phyloP scores from a whole-genome alignment of 2,888 invertebrate species.

The Labia minor region DNA sequence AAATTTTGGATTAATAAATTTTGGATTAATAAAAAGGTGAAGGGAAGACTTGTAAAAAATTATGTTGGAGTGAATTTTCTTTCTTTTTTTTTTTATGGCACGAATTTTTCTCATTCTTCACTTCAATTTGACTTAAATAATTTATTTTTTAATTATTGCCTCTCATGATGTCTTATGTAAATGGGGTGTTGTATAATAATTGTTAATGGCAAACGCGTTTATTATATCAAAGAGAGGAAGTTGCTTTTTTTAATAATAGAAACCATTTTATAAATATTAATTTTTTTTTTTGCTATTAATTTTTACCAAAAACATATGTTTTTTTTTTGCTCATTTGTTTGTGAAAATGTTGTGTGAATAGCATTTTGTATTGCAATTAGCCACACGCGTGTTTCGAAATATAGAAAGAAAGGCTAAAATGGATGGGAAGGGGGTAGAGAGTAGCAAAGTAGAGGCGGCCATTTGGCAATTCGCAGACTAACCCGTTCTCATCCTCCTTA shows the following conservation, averaged over 20 bases:
- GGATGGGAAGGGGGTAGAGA: background rate
- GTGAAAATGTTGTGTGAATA: slow-evolving; percentile 3
- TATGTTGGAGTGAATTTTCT: background rate
- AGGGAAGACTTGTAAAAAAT: background rate
- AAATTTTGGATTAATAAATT: too few relatives aligned
- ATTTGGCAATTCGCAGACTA: background rate
- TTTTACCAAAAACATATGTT: slow-evolving; percentile 5
- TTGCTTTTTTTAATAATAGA: background rate
- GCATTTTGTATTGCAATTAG: slow-evolving; percentile 13
- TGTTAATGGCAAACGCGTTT: background rate
- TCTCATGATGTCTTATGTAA: background rate
- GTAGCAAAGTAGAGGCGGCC: background rate
- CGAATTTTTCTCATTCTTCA: background rate
- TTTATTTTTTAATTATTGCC: background rate
- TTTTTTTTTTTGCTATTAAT: slow-evolving; percentile 7
- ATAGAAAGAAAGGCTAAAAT: background rate
- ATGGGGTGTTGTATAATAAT: background rate
- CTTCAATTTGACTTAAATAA: background rate
- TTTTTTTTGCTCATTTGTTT: background rate
- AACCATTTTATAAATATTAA: background rate
- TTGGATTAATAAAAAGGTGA: too few relatives aligned
- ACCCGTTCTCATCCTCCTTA: background rate
- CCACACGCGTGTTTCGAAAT: slow-evolving; percentile 7
- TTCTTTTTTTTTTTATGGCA: background rate
- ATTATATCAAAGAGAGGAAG: background rate